Evolutionary conservation across 2,113 vertebrate genomes (phyloP).

Genomic region (Caretta caretta): DNA sequence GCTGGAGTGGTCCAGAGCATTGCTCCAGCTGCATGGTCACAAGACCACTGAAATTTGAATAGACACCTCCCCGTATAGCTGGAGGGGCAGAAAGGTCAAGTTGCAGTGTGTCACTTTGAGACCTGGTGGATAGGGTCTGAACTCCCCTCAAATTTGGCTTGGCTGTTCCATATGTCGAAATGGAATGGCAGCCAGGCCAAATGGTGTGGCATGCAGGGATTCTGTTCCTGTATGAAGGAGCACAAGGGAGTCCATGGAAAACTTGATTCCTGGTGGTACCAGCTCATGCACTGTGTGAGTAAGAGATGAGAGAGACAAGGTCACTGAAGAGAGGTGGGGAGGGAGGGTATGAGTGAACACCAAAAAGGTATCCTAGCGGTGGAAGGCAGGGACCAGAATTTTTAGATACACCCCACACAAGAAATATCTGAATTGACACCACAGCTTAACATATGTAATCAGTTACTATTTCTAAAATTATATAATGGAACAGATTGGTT

Average conservation of each 20-base stretch:
- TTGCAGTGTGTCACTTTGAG: background rate
- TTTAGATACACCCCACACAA: too few species aligned
- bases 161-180: background rate
- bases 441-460: background rate
- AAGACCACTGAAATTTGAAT: background rate
- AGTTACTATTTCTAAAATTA: background rate
- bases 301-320: too few species aligned
- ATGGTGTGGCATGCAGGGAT: background rate
- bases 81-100: background rate
- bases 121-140: background rate
- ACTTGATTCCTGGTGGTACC: too few species aligned
- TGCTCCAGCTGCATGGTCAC: background rate
- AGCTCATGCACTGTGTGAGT: too few species aligned
- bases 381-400: too few species aligned
- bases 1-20: background rate
- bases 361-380: too few species aligned
- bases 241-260: too few species aligned
- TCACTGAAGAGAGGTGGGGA: too few species aligned
- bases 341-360: too few species aligned
- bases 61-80: background rate
- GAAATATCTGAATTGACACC: too few species aligned
- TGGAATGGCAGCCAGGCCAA: background rate
- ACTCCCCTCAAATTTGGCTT: background rate
- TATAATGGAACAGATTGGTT: background rate
- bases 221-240: too few species aligned